These are phyloP conservation scores for Solea solea DNA, from an alignment of 2,113 vertebrate genomes.

Conservation along the genomic window DNA sequence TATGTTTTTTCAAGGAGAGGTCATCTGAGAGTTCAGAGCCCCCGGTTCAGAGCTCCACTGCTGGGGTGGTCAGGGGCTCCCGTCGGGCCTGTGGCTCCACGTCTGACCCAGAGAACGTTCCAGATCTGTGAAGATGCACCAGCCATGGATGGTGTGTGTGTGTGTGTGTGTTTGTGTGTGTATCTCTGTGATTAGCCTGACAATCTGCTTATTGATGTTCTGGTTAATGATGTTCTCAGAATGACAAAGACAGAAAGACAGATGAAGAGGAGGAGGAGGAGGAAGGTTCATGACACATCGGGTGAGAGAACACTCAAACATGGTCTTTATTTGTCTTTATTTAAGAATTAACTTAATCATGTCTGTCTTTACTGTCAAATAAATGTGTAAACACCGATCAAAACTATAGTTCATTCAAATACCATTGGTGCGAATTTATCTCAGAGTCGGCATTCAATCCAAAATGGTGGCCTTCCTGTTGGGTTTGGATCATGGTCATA, in stretches of 20 bases:
- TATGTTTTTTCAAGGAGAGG: conserved; percentile 32
- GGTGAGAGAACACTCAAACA: not conserved
- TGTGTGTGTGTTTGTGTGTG: conserved; percentile 33
- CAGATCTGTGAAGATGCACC: conserved; percentile 53
- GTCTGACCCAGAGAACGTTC: conserved; percentile 51
- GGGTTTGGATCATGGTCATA: too few relatives aligned
- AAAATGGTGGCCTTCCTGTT: too few relatives aligned
- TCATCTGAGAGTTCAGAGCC: conserved; percentile 16
- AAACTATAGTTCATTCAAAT: too few relatives aligned
- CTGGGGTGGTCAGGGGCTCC: conserved; percentile 46
- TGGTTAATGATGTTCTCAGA: conserved; percentile 54
- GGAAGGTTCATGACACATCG: not conserved
- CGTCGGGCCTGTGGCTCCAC: conserved; percentile 33
- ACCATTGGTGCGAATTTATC: too few relatives aligned
- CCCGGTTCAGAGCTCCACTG: conserved; percentile 23
- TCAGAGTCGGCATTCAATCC: too few relatives aligned
- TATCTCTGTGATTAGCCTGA: conserved; percentile 43
- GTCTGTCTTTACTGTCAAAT: not conserved
- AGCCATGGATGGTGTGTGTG: conserved; percentile 28
- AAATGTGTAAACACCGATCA: not conserved
- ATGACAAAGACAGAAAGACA: not conserved
- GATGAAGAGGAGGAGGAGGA: conserved; percentile 1
- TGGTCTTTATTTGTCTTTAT: not conserved
- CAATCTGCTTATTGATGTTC: conserved; percentile 44
- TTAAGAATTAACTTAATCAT: too few relatives aligned